These are phyloP conservation scores for Paracanthobrama guichenoti DNA, from an alignment of 2,113 vertebrate genomes.

Conservation along the genomic window DNA sequence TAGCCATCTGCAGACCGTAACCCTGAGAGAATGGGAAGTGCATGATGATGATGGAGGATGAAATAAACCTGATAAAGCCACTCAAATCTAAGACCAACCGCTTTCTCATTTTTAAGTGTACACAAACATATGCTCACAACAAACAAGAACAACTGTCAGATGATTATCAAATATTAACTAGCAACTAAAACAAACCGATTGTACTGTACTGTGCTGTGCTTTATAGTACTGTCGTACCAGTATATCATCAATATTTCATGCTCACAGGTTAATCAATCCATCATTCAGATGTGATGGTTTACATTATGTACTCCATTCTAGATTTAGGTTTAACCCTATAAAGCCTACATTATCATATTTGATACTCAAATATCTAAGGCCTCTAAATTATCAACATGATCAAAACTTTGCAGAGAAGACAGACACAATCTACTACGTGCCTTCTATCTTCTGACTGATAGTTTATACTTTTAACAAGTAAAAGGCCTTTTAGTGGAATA, in stretches of 20 bases:
- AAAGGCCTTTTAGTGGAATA: no score
- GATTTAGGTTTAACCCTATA: not conserved
- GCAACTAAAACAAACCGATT: not conserved
- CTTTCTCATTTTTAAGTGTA: not conserved
- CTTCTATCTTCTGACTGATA: not conserved
- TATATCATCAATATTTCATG: not conserved
- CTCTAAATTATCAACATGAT: not conserved
- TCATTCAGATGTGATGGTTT: not conserved
- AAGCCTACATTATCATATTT: not conserved
- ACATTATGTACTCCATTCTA: not conserved
- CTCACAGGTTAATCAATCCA: not conserved
- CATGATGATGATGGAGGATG: not conserved
- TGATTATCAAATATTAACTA: constrained; percentile 12
- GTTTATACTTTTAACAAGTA: no score
- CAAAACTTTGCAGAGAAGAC: not conserved
- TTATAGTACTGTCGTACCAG: not conserved
- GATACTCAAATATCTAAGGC: not conserved
- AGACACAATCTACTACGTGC: not conserved
- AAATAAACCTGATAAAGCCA: not conserved
- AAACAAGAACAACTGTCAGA: not conserved
- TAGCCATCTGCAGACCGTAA: not conserved
- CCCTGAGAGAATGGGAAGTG: not conserved
- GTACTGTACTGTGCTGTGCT: not conserved
- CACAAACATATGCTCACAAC: not conserved
- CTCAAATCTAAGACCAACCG: not conserved